Conservation (phyloP, 2,888 invertebrate species). For the Eupeodes latifasciatus region DNA sequence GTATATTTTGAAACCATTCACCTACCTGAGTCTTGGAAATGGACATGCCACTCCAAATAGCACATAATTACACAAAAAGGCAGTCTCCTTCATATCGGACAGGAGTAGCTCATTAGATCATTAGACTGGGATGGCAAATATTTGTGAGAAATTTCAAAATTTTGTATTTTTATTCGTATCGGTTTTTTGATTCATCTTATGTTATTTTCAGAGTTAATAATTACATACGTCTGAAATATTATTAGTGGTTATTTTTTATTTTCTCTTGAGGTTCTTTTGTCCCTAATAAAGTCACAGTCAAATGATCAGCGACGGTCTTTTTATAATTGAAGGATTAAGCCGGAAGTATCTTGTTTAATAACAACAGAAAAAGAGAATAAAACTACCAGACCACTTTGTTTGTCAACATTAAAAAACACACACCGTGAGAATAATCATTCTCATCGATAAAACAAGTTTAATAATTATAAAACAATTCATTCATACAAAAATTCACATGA, state of each 20-base stretch:
- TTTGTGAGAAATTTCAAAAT: slow-evolving; percentile 10
- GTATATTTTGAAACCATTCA: not conserved
- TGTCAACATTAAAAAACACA: not conserved
- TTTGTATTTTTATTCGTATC: not conserved
- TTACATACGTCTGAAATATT: not conserved
- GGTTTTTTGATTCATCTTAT: not conserved
- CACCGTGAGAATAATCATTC: not conserved
- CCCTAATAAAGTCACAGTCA: slow-evolving; percentile 16
- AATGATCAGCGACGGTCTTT: not conserved
- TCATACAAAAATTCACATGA: slow-evolving; percentile 1
- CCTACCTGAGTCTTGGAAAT: not conserved
- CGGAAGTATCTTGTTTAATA: slow-evolving; percentile 15
- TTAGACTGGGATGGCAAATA: not conserved
- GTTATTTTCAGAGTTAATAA: not conserved
- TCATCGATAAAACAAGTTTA: not conserved
- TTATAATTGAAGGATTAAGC: slow-evolving; percentile 7
- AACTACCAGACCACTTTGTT: not conserved
- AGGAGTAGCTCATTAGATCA: slow-evolving; percentile 6
- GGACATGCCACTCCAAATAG: not conserved
- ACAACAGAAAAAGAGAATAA: not conserved
- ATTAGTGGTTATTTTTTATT: not conserved
- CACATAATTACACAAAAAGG: slow-evolving; percentile 8
- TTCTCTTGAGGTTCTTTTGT: not conserved
- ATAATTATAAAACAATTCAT: slow-evolving; percentile 11
- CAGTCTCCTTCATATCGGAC: not conserved